These are phyloP conservation scores for Theonella swinhoei DNA, from an alignment of 37 sponge, comb jelly and placozoan genomes.

Conservation along the genomic window DNA sequence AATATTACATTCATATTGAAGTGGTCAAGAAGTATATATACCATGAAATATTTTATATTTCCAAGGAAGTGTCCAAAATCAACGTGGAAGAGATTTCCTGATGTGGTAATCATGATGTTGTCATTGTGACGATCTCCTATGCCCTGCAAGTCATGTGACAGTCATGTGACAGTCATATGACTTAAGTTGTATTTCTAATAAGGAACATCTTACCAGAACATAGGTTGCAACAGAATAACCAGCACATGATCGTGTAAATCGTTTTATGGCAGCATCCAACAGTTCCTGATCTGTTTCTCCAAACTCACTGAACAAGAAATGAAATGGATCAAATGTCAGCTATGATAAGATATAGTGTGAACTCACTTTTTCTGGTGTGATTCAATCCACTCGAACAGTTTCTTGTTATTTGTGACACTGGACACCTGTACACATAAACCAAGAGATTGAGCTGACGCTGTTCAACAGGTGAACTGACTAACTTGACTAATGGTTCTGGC, in stretches of 20 bases:
- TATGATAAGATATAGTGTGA: not conserved
- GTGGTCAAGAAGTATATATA: slow-evolving; percentile 16
- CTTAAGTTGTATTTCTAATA: not conserved
- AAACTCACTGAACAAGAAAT: slow-evolving; percentile 18
- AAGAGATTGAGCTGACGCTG: no score
- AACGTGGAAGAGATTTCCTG: slow-evolving; percentile 88
- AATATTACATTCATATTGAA: not conserved
- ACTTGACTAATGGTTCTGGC: slow-evolving; percentile 69
- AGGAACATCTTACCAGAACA: slow-evolving; percentile 52
- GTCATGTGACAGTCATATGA: not conserved
- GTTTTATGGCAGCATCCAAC: slow-evolving; percentile 57
- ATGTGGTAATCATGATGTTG: slow-evolving; percentile 86
- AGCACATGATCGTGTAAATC: slow-evolving; percentile 75
- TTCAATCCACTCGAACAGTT: slow-evolving; percentile 59
- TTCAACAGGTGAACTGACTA: not conserved
- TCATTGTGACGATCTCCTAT: slow-evolving; percentile 89
- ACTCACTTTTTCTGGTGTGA: slow-evolving; percentile 56
- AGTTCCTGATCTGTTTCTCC: slow-evolving; percentile 57
- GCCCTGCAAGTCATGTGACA: slow-evolving; percentile 29
- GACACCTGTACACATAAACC: slow-evolving; percentile 32
- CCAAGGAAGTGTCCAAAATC: slow-evolving; percentile 95
- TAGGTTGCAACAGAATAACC: slow-evolving; percentile 91
- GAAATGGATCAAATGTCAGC: not conserved
- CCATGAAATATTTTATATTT: slow-evolving; percentile 80
- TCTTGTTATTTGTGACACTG: slow-evolving; percentile 25